Evolutionary conservation across 2,797 vertebrate species (phyloP), one percentile per base, ranked within the genome.

Genomic region (Ctenopoma kingsleyae): DNA sequence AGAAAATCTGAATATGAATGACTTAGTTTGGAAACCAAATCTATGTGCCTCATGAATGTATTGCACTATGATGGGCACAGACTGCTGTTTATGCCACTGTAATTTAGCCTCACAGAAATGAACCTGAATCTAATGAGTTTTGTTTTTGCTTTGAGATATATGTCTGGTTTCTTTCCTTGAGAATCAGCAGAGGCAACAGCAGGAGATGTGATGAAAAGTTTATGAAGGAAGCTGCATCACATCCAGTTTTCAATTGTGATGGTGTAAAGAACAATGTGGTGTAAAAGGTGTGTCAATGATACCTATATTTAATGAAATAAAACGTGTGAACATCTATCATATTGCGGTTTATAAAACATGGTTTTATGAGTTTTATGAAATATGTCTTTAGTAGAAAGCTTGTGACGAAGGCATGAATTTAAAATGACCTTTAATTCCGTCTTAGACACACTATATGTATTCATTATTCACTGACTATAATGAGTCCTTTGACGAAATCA

Each of bases 21-120:
- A 32, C 8, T 10, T 25, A 15, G 48, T 60, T 67, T 62, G 12
- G 25, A 60, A 65, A 59, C 15, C 46, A 82, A 67, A 73, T 77
- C 8, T 62, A 27, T 41, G 80, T 87, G 90, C 85, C 85, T 87
- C 48, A 76, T 90, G 81, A 90, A 76, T 87, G 84, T 66, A 15
- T 48, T 30, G 12, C 23, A 30, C 53, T 35, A 86, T 48, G 87
- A 91, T 75, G 87, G 81, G 88, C 73, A 77, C 80, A 60, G 30
- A 27, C 27, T 27, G 35, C 58, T 59, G 59, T 68, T 65, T 38
- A 49, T 63, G 3, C 20, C 54, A 20, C 17, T 13, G 5, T 36
- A 43, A 55, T 38, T 58, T 38, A 38, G 19, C 46, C 17, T n/a
- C 16, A 50, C 30, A 56, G 27, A 60, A 48, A 15, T 44, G 30